Evolutionary conservation across 2,113 vertebrate genomes (phyloP), one percentile per base, ranked within the genome.

Genomic region (Synchiropus splendidus): DNA sequence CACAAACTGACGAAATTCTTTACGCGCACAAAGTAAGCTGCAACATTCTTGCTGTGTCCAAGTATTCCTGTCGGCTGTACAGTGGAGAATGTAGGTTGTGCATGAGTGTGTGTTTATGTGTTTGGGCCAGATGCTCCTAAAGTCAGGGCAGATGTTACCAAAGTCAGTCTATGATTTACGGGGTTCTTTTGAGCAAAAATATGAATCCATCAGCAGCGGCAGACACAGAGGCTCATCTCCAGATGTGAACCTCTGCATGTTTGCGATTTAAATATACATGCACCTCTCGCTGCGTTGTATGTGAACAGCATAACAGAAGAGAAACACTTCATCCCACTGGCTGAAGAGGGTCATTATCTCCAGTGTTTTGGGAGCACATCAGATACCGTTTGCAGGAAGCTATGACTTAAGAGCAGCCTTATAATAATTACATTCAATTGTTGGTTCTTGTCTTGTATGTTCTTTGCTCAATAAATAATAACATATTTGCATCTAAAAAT

Each of bases 211-310:
- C 42, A 42, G 42, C 14, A 44, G 10, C 27, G 16, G 27, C 12
- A 35, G n/a, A 35, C 10, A 15, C 8, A 40, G 40, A 38, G 17
- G 10, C 12, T 16, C 21, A 31, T 16, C 27, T 67, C 31, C 68
- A 67, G 55, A 67, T 64, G 59, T 56, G 46, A 34, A 27, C 21
- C 21, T 27, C 21, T 27, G 21, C 27, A 40, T 43, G 39, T 12
- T 14, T 37, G n/a, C 0, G 13, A 16, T 12, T 35, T 12, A 10
- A 10, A n/a, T 35, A 13, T n/a, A 35, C n/a, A 35, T 12, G 12
- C 33, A 35, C n/a, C 4, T 12, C 12, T 12, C 12, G 3, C 12
- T 12, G 12, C n/a, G n/a, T 6, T 35, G 33, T 35, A 35, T 35
- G 11, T 27, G n/a, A 35, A 35, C 4, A n/a, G 6, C n/a, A 35